phyloP scores from a whole-genome alignment of 2,797 vertebrate genomes.

The Rhinoraja longicauda region DNA sequence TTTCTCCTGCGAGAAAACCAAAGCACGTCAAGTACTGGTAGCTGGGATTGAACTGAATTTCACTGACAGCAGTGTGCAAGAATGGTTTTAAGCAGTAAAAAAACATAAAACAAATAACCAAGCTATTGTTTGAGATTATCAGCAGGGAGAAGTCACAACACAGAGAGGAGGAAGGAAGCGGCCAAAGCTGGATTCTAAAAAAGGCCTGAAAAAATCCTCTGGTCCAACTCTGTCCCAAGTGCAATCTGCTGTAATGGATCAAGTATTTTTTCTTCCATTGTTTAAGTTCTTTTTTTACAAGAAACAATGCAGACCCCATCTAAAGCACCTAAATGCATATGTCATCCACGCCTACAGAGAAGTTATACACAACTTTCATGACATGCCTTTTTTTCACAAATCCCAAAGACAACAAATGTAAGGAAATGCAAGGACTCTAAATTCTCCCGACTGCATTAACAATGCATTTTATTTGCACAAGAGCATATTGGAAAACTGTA shows the following conservation, averaged over 20 bases:
- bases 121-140: slow-evolving; percentile 50
- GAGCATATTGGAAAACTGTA: background rate
- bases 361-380: background rate
- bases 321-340: background rate
- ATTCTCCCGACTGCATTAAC: background rate
- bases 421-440: background rate
- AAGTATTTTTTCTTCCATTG: background rate
- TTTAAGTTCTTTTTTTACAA: slow-evolving; percentile 2
- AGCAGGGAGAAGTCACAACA: slow-evolving; percentile 53
- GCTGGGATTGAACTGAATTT: background rate
- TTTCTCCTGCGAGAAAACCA: slow-evolving; percentile 77
- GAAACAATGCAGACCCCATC: background rate
- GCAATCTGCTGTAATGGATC: background rate
- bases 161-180: slow-evolving; percentile 51
- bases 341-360: background rate
- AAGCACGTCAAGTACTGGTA: slow-evolving; percentile 49
- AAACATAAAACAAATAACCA: slow-evolving; percentile 36
- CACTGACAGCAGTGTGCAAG: background rate
- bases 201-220: slow-evolving; percentile 18
- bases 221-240: slow-evolving; percentile 13
- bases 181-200: slow-evolving; percentile 21
- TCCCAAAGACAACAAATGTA: background rate
- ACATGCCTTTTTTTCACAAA: background rate
- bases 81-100: slow-evolving; percentile 16
- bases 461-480: background rate